phyloP scores from a whole-genome alignment of 37 sponge, comb jelly and placozoan genomes.

The Cliona cf. orientalis region DNA sequence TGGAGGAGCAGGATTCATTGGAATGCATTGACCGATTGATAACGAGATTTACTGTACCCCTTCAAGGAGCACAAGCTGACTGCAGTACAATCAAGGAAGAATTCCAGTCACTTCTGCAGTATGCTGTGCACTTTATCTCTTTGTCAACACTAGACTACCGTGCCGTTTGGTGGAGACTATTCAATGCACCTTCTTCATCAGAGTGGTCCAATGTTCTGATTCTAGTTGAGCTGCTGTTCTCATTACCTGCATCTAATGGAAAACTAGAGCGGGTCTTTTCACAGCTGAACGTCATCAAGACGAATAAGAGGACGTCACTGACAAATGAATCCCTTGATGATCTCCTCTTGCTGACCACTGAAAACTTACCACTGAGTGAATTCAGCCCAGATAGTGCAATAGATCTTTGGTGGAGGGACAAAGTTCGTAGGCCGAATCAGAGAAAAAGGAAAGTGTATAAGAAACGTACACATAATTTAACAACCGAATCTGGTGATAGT shows the following conservation, averaged over 20 bases:
- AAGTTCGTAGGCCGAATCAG: too few relatives aligned
- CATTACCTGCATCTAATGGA: slow-evolving; percentile 68
- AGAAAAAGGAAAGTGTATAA: too few relatives aligned
- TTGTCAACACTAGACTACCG: slow-evolving; percentile 63
- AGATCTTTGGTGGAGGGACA: slow-evolving; percentile 72
- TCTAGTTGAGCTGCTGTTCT: slow-evolving; percentile 57
- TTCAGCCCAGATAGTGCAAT: slow-evolving; percentile 54
- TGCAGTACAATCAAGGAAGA: slow-evolving; percentile 17
- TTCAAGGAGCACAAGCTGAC: slow-evolving; percentile 52
- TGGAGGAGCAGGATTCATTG: slow-evolving; percentile 45
- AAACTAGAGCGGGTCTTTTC: slow-evolving; percentile 67
- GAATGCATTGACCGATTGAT: slow-evolving; percentile 50
- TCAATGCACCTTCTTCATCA: slow-evolving; percentile 61
- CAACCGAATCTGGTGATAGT: too few relatives aligned
- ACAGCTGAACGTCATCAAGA: slow-evolving; percentile 55
- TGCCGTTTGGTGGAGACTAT: slow-evolving; percentile 75
- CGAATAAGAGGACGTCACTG: slow-evolving; percentile 47
- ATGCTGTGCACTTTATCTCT: slow-evolving; percentile 69
- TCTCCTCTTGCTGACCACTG: slow-evolving; percentile 38
- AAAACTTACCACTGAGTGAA: slow-evolving; percentile 19
- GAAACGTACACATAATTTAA: too few relatives aligned
- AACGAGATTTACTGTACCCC: slow-evolving; percentile 44
- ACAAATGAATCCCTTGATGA: slow-evolving; percentile 63
- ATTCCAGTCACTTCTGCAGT: slow-evolving; percentile 34
- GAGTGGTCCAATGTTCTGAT: slow-evolving; percentile 55